Conservation (phyloP, 2,113 vertebrate genomes). For the Morone saxatilis region DNA sequence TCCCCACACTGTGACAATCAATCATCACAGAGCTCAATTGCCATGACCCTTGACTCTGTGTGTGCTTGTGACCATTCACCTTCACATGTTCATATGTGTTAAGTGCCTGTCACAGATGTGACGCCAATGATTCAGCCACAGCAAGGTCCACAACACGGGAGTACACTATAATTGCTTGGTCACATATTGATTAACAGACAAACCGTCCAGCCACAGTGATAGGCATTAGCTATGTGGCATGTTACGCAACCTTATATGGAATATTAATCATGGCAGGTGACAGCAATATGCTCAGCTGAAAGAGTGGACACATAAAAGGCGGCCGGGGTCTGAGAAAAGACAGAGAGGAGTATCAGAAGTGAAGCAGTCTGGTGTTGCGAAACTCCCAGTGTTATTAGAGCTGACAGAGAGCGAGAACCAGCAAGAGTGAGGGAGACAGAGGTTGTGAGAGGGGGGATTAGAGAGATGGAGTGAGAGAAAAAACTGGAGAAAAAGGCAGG, state of each 20-base stretch:
- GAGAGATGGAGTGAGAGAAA: constrained; percentile 47
- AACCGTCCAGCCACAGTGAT: not conserved
- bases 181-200: constrained; percentile 68
- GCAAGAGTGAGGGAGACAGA: constrained; percentile 44
- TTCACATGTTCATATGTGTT: constrained; percentile 26
- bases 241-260: constrained; percentile 3
- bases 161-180: constrained; percentile 46
- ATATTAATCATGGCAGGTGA: constrained; percentile 28
- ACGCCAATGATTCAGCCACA: constrained; percentile 58
- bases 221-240: not conserved
- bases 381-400: constrained; percentile 64
- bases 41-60: constrained; percentile 56
- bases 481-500: constrained; percentile 51
- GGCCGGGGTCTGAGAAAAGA: constrained; percentile 11
- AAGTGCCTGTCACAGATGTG: constrained; percentile 50
- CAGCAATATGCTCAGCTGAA: not conserved
- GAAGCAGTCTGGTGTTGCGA: constrained; percentile 46
- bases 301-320: constrained; percentile 28
- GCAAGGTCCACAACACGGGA: constrained; percentile 48
- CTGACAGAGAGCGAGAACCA: constrained; percentile 43
- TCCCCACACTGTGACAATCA: constrained; percentile 59
- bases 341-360: constrained; percentile 49
- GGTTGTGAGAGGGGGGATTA: constrained; percentile 56
- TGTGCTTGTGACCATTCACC: constrained; percentile 28
- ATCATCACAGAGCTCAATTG: constrained; percentile 36